A percentile compares a stretch with the other conserved stretches of the same genome.
Evolutionary conservation across 1,140 invertebrate genomes (phyloP).

Genomic region (Diorhabda elongata): DNA sequence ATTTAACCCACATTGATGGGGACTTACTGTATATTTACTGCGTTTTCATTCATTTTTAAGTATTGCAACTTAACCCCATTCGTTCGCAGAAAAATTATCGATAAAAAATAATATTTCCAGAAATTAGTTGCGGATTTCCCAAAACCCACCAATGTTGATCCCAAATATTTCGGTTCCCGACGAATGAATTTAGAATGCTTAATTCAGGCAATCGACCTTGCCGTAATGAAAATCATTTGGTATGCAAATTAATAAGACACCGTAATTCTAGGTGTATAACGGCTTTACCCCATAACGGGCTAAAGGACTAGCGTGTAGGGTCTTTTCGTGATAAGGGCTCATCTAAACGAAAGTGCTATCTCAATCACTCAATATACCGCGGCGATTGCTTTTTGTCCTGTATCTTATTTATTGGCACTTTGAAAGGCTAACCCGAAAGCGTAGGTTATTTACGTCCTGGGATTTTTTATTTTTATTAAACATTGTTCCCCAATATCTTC

Average conservation of each 20-base stretch:
- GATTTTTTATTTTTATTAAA: not conserved
- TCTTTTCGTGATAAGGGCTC: not conserved
- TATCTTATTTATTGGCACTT: slow-evolving; percentile 1
- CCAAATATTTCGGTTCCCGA: not conserved
- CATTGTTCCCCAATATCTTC: not conserved
- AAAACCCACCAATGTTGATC: not conserved
- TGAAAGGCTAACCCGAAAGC: not conserved
- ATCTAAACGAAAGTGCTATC: not conserved
- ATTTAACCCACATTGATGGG: no score
- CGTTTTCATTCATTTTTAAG: no score
- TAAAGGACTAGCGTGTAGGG: not conserved
- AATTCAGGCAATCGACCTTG: not conserved
- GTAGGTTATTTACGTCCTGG: not conserved
- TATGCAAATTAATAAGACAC: slow-evolving; percentile 2
- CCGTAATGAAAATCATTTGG: not conserved
- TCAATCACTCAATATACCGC: slow-evolving; percentile 2
- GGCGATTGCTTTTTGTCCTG: slow-evolving; percentile 1
- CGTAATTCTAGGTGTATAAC: not conserved
- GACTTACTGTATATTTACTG: no score
- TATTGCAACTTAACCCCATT: no score
- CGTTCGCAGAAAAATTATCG: no score
- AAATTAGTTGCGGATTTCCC: no score
- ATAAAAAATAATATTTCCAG: no score
- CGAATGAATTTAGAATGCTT: not conserved
- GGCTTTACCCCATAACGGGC: not conserved